Base-by-base conservation (phyloP, 2,113 vertebrate species). In the Eclectus roratus region DNA sequence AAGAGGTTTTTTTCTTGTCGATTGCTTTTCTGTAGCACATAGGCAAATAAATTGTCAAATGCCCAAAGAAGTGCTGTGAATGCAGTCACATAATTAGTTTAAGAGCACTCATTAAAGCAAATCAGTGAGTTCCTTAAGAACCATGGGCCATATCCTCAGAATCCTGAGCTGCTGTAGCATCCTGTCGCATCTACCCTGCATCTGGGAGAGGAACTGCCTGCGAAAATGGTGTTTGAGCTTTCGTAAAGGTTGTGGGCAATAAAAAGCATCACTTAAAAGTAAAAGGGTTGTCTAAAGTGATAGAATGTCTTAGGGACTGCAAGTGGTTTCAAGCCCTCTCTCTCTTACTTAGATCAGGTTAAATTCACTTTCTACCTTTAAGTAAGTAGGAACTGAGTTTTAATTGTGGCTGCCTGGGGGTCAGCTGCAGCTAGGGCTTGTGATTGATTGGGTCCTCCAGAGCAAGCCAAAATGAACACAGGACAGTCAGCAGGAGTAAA, bases 371-470 rank as follows among this genome's bases (percentile, higher is more conserved):
- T 71, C 77, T 90, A 52, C 63, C 64, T 39, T 39, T 66, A 56
- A 85, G 70, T 88, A 78, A 89, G 92, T 82, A 83, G 92, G 60
- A 91, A 41, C 63, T 84, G 43, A 58, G 81, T 84, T 96, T 95
- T 97, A 95, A 97, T 97, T 96, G 94, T 85, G 76, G 68, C 76
- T 94, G 92, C 92, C 85, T 92, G 69, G 3, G 23, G 88, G 89
- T 86, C 33, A 64, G 60, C 73, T 91, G 83, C 72, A 92, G 71
- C 61, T 73, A 85, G 93, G 82, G 77, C 80, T 82, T 53, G 66
- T 86, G 96, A 94, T 94, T 74, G 93, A 95, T 95, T 89, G 66
- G 71, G 89, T 87, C 29, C 95, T 91, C 84, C 91, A 55, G 41
- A 66, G 89, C 69, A 78, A 95, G 73, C 82, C 90, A 56, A 60